phyloP scores from a whole-genome alignment of 2,888 invertebrate genomes.

The Lycaena phlaeas region DNA sequence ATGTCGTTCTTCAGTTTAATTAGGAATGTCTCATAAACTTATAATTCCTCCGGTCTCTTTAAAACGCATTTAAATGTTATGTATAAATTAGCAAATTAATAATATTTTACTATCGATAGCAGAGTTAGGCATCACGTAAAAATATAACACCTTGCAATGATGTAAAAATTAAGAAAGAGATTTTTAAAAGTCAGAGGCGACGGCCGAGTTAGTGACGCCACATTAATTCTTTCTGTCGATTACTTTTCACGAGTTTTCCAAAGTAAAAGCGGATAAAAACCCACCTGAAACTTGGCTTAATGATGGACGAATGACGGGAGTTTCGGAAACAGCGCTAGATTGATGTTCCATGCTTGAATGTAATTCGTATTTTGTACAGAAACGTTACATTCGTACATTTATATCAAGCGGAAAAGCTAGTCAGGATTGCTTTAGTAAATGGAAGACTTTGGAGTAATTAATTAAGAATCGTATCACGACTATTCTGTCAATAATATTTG shows the following conservation, averaged over 20 bases:
- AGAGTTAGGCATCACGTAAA: too few relatives aligned
- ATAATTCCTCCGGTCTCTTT: too few relatives aligned
- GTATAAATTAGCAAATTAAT: too few relatives aligned
- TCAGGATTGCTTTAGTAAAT: not conserved
- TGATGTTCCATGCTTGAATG: constrained; percentile 11
- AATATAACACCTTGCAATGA: constrained; percentile 59
- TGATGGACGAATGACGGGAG: constrained; percentile 22
- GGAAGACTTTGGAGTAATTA: too few relatives aligned
- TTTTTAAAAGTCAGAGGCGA: constrained; percentile 48
- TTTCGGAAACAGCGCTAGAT: constrained; percentile 20
- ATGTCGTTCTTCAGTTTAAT: too few relatives aligned
- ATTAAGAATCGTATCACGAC: too few relatives aligned
- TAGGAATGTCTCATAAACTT: too few relatives aligned
- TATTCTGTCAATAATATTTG: too few relatives aligned
- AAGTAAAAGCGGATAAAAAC: constrained; percentile 31
- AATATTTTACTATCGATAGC: too few relatives aligned
- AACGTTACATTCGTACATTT: constrained; percentile 7
- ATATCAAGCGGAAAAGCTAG: not conserved
- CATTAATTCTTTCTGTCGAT: constrained; percentile 67
- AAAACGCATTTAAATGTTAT: too few relatives aligned
- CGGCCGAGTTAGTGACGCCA: constrained; percentile 65
- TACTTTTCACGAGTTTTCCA: constrained; percentile 31
- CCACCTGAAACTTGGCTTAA: constrained; percentile 29
- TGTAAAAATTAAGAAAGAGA: constrained; percentile 69
- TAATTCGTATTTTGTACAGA: constrained; percentile 2